Percentiles rank a stretch among this genome's conserved stretches.
Evolutionary conservation across 2,888 invertebrate species (phyloP).

Genomic region (Heliconius sara): DNA sequence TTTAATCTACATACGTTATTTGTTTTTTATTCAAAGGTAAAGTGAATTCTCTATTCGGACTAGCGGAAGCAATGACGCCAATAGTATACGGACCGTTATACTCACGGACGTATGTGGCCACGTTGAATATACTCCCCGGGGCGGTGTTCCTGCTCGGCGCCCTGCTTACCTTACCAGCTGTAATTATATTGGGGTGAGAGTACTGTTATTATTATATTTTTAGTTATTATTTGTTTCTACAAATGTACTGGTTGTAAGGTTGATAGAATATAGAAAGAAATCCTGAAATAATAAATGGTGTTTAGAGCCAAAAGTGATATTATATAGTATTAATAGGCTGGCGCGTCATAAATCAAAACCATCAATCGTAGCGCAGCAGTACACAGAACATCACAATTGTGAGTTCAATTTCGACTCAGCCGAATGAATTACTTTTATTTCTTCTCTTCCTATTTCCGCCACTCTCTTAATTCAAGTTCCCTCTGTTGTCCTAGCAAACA

Average conservation of each 20-base stretch:
- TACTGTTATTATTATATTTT: conserved; percentile 6
- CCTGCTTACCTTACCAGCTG: conserved; percentile 86
- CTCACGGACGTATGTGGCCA: conserved; percentile 87
- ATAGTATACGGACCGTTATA: conserved; percentile 89
- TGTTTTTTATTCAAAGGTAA: conserved; percentile 78
- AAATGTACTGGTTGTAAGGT: neutral
- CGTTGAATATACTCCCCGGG: conserved; percentile 87
- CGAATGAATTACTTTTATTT: no score
- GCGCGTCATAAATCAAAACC: no score
- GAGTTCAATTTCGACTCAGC: no score
- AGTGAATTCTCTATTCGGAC: conserved; percentile 88
- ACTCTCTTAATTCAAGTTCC: no score
- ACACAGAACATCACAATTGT: no score
- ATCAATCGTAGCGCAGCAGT: no score
- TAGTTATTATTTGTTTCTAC: neutral
- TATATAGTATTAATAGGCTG: no score
- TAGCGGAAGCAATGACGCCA: conserved; percentile 89
- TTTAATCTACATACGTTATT: neutral
- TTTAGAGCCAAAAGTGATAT: no score
- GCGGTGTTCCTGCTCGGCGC: conserved; percentile 89
- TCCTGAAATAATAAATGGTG: neutral
- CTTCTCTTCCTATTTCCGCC: no score
- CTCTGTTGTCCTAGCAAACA: no score
- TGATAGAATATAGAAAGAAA: neutral
- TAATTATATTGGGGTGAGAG: conserved; percentile 86